Conservation (phyloP, 2,113 vertebrate species). For the Ophthalmolycus amberensis region DNA sequence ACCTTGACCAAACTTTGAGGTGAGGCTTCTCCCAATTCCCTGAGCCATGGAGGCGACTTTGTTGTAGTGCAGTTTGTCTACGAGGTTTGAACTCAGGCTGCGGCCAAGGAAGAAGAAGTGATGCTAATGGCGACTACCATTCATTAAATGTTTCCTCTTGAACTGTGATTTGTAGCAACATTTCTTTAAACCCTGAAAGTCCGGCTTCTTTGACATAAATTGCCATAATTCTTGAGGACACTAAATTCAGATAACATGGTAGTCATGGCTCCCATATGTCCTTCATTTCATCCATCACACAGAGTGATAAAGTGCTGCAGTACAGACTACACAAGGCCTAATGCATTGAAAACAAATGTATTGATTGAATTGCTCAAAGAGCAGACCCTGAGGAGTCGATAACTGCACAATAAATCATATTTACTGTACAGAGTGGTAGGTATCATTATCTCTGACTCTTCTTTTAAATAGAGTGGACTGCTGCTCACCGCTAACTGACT, state of each 20-base stretch:
- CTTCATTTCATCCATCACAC: too few relatives aligned
- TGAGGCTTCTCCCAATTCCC: background rate
- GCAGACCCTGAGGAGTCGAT: background rate
- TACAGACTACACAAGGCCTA: background rate
- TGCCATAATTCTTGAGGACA: background rate
- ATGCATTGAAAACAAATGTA: background rate
- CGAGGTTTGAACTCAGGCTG: background rate
- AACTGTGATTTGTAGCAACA: background rate
- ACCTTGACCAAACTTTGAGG: constrained; percentile 2
- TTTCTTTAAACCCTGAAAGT: background rate
- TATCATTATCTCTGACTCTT: background rate
- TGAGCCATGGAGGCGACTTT: background rate
- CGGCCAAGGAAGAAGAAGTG: background rate
- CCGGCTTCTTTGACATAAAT: background rate
- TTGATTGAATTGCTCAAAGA: too few relatives aligned
- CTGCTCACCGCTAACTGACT: background rate
- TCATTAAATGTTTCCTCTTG: background rate
- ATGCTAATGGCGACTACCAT: background rate
- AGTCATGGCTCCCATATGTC: too few relatives aligned
- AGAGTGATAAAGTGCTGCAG: background rate
- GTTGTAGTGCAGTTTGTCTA: background rate
- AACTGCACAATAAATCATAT: background rate
- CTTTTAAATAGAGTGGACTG: too few relatives aligned
- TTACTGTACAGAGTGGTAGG: too few relatives aligned
- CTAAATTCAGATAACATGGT: background rate